phyloP scores from a whole-genome alignment of 1,140 invertebrate genomes.

The Drosophila pectinifera region DNA sequence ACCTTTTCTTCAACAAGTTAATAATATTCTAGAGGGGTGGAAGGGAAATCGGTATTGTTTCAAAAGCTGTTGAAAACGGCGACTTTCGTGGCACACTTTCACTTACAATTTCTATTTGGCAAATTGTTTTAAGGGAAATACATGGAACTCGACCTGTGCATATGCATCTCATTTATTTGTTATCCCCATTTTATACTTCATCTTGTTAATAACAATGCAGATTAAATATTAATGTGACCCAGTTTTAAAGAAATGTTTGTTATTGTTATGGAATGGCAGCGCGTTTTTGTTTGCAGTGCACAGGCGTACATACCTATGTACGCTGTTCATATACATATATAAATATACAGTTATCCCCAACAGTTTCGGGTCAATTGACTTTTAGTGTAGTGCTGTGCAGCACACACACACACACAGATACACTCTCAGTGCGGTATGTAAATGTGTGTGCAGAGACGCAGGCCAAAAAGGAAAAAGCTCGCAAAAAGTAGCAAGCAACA shows the following conservation, averaged over 20 bases:
- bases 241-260: conserved; percentile 8
- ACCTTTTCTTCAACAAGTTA: too few species aligned
- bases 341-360: conserved; percentile 35
- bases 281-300: conserved; percentile 33
- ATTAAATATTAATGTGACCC: conserved; percentile 12
- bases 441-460: conserved; percentile 24
- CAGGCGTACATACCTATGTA: conserved; percentile 13
- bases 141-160: not conserved
- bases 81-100: not conserved
- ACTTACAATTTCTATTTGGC: not conserved
- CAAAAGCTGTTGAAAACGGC: not conserved
- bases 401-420: conserved; percentile 7
- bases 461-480: conserved; percentile 69
- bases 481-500: conserved; percentile 56
- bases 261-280: conserved; percentile 10
- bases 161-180: not conserved
- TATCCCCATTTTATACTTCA: not conserved
- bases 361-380: conserved; percentile 80
- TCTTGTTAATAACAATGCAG: not conserved
- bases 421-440: conserved; percentile 9
- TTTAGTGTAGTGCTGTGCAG: conserved; percentile 75
- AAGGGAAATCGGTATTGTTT: too few species aligned
- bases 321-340: conserved; percentile 13
- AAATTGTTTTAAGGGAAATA: not conserved
- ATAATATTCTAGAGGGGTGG: too few species aligned